Percentiles rank a stretch among this genome's conserved stretches.
phyloP scores from a whole-genome alignment of 2,797 vertebrate species.

The Sardinella longiceps region DNA sequence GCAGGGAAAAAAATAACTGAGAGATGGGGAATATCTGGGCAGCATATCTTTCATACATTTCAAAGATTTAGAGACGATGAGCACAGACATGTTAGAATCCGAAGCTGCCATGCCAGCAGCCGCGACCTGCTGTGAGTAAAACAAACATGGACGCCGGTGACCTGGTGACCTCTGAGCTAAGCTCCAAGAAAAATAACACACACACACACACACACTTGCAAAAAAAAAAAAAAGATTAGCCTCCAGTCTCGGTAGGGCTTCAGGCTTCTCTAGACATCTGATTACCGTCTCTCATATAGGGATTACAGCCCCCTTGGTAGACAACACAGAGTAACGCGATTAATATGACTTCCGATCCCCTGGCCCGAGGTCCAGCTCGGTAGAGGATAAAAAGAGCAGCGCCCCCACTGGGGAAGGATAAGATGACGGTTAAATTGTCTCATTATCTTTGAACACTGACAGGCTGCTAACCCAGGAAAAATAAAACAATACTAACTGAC shows the following conservation, averaged over 20 bases:
- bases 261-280: not conserved
- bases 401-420: not conserved
- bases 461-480: constrained; percentile 30
- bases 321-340: constrained; percentile 28
- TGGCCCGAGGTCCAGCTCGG: constrained; percentile 22
- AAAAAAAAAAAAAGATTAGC: not conserved
- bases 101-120: not conserved
- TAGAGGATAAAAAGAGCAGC: constrained; percentile 4
- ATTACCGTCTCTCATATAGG: not conserved
- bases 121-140: not conserved
- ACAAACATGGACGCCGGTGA: constrained; percentile 21
- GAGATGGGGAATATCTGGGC: not conserved
- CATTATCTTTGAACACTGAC: constrained; percentile 33
- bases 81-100: not conserved
- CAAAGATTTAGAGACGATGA: not conserved
- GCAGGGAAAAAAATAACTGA: not conserved
- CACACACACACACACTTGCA: too few species aligned
- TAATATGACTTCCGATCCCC: constrained; percentile 27
- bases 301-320: not conserved
- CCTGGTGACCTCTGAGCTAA: constrained; percentile 28
- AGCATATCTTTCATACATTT: constrained; percentile 2
- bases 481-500: constrained; percentile 34
- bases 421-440: not conserved
- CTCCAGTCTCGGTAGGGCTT: not conserved
- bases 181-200: not conserved